Evolutionary conservation across 2,888 invertebrate species (phyloP).

Genomic region (Hemaris fuciformis): DNA sequence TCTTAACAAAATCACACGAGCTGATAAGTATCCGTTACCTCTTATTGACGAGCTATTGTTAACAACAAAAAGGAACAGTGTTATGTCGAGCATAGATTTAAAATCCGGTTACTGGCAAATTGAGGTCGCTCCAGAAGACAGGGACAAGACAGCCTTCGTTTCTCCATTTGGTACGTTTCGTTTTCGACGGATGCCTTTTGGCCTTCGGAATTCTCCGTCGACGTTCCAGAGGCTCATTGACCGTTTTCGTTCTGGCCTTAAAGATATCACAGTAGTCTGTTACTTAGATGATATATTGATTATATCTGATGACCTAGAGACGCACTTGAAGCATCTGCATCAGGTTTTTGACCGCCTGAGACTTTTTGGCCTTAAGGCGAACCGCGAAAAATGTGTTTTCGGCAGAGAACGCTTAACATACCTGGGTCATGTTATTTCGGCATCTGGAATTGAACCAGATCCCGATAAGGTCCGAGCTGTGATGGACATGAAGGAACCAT

Average conservation of each 20-base stretch:
- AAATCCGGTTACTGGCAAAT: slow-evolving; percentile 31
- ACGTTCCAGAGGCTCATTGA: slow-evolving; percentile 34
- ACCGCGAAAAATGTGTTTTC: slow-evolving; percentile 17
- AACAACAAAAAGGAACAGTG: neutral
- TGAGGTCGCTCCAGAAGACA: slow-evolving; percentile 18
- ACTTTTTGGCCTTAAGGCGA: slow-evolving; percentile 15
- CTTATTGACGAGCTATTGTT: slow-evolving; percentile 26
- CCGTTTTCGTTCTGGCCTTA: slow-evolving; percentile 22
- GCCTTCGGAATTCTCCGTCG: slow-evolving; percentile 26
- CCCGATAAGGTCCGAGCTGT: slow-evolving; percentile 25
- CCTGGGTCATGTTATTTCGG: slow-evolving; percentile 24
- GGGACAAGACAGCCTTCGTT: slow-evolving; percentile 27
- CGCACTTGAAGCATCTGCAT: slow-evolving; percentile 10
- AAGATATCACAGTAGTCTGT: slow-evolving; percentile 14
- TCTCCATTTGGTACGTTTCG: slow-evolving; percentile 23
- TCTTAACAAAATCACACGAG: slow-evolving; percentile 35
- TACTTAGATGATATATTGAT: slow-evolving; percentile 18
- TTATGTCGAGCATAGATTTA: slow-evolving; percentile 32
- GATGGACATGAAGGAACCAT: slow-evolving; percentile 14
- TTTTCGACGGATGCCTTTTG: slow-evolving; percentile 31
- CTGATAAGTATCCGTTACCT: slow-evolving; percentile 34
- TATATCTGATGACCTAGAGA: slow-evolving; percentile 3
- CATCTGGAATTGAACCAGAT: slow-evolving; percentile 22
- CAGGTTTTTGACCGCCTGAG: slow-evolving; percentile 10
- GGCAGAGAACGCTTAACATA: slow-evolving; percentile 19